A percentile compares a stretch with the other conserved stretches of the same genome.
Evolutionary conservation across 2,888 invertebrate species (phyloP).

Genomic region (Hofmannophila pseudospretella): DNA sequence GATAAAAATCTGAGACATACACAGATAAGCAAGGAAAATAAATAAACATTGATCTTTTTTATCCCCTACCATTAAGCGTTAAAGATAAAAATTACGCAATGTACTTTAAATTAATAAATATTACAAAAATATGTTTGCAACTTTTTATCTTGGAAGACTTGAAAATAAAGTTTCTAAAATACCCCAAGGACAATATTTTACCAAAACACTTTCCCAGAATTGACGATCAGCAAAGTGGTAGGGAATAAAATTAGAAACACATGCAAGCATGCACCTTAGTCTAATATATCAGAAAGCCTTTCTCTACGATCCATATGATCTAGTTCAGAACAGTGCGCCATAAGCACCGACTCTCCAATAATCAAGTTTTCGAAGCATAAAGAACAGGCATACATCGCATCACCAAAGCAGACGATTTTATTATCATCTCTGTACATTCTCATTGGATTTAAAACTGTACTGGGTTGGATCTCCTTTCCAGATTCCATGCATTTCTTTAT

Average conservation of each 20-base stretch:
- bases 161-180: background rate
- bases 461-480: conserved; percentile 64
- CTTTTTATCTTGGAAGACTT: background rate
- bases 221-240: background rate
- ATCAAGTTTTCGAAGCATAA: conserved; percentile 64
- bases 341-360: conserved; percentile 58
- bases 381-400: conserved; percentile 61
- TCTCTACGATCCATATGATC: conserved; percentile 48
- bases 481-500: conserved; percentile 60
- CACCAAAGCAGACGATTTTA: conserved; percentile 69
- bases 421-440: conserved; percentile 67
- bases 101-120: background rate
- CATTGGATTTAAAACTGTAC: conserved; percentile 66
- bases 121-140: too few relatives aligned
- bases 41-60: background rate
- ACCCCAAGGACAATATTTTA: background rate
- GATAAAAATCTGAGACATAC: background rate
- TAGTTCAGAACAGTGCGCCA: conserved; percentile 51
- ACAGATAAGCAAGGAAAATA: background rate
- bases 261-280: conserved; percentile 30
- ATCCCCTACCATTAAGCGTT: background rate
- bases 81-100: background rate
- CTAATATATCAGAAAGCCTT: conserved; percentile 42
- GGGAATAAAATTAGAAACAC: conserved; percentile 1
- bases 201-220: background rate